These are phyloP conservation scores for Troides aeacus DNA, from an alignment of 2,888 invertebrate genomes.

Conservation along the genomic window DNA sequence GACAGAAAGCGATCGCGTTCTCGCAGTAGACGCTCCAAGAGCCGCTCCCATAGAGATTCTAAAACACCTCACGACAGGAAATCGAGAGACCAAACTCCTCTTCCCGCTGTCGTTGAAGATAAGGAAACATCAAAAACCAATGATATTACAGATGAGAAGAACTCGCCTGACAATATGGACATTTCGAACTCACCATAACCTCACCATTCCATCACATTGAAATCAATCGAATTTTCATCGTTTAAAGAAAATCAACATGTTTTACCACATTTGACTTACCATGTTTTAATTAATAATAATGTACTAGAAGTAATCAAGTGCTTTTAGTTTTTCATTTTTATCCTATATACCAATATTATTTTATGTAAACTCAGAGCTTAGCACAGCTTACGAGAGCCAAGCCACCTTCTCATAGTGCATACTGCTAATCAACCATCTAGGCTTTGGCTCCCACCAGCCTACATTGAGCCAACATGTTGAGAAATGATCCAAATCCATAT, in stretches of 20 bases:
- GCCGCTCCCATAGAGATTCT: slow-evolving; percentile 63
- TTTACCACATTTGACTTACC: slow-evolving; percentile 9
- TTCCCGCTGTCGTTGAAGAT: slow-evolving; percentile 54
- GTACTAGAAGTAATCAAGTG: not conserved
- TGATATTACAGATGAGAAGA: slow-evolving; percentile 76
- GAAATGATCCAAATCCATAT: too few species aligned
- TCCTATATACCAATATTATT: slow-evolving; percentile 10
- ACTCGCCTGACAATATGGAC: slow-evolving; percentile 87
- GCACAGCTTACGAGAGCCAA: too few species aligned
- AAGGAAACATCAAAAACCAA: slow-evolving; percentile 52
- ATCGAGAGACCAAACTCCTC: slow-evolving; percentile 64
- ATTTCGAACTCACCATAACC: slow-evolving; percentile 87
- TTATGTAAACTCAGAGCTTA: too few species aligned
- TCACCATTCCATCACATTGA: not conserved
- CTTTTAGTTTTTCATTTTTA: slow-evolving; percentile 1
- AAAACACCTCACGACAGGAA: slow-evolving; percentile 65
- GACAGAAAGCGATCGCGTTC: slow-evolving; percentile 71
- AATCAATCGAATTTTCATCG: not conserved
- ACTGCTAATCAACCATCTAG: too few species aligned
- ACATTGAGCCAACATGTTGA: too few species aligned
- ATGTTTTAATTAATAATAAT: slow-evolving; percentile 11
- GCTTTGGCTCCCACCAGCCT: too few species aligned
- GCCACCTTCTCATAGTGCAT: too few species aligned
- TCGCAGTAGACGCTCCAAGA: slow-evolving; percentile 67
- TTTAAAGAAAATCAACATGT: not conserved